A percentile compares a stretch with the other conserved stretches of the same genome.
Conservation (phyloP, 2,113 vertebrate species). For the Paratilapia polleni region DNA sequence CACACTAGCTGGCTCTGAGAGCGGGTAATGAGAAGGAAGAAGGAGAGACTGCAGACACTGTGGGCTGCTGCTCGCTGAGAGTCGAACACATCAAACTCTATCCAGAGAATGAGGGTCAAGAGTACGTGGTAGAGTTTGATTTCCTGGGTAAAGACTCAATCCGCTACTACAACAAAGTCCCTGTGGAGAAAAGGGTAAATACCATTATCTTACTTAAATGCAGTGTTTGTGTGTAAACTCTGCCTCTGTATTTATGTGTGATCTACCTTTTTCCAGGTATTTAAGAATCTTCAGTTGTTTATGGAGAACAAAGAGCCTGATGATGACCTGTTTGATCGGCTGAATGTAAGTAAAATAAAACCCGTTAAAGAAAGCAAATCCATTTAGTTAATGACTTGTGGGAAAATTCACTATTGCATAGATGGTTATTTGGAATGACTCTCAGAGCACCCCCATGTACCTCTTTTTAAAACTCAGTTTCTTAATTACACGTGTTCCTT, state of each 20-base stretch:
- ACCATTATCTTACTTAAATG: neutral
- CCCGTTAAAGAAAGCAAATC: neutral
- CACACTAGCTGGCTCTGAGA: conserved; percentile 91
- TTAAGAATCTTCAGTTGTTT: conserved; percentile 97
- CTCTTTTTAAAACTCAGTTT: neutral
- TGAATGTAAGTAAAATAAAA: conserved; percentile 88
- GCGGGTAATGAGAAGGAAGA: conserved; percentile 99
- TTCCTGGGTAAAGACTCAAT: conserved; percentile 98
- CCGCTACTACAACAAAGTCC: conserved; percentile 99
- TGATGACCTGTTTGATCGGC: conserved; percentile 96
- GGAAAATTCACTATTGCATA: neutral
- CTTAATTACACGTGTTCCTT: neutral
- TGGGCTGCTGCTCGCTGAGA: conserved; percentile 96
- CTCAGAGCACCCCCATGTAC: neutral
- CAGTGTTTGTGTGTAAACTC: neutral
- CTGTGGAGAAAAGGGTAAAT: conserved; percentile 96
- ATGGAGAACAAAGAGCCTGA: conserved; percentile 99
- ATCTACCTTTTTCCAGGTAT: conserved; percentile 82
- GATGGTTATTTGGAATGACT: neutral
- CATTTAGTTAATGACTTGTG: neutral
- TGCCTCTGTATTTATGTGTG: neutral
- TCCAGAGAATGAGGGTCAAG: conserved; percentile 92
- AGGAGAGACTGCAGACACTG: conserved; percentile 96
- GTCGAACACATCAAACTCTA: conserved; percentile 95
- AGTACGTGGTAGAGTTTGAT: conserved; percentile 96